Percentiles rank a stretch among this genome's conserved stretches.
Conservation (phyloP, 2,888 invertebrate species). For the Matsumyia berberina region DNA sequence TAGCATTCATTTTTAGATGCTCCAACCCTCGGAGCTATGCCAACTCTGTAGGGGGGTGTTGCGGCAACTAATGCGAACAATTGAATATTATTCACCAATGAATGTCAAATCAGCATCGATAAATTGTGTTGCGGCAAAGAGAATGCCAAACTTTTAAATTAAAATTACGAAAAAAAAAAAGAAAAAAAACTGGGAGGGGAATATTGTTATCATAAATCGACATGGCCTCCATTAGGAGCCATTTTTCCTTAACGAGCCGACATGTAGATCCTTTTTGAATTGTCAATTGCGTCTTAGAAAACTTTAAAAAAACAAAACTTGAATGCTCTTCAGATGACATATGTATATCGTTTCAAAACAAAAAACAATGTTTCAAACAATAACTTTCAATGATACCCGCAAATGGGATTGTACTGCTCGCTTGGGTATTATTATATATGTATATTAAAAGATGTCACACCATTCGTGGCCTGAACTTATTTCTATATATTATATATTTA, state of each 20-base stretch:
- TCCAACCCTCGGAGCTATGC: not conserved
- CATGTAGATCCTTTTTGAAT: constrained; percentile 8
- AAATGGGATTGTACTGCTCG: constrained; percentile 11
- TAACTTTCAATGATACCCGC: constrained; percentile 13
- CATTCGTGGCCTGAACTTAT: not conserved
- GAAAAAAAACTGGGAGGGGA: not conserved
- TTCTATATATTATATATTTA: constrained; percentile 10
- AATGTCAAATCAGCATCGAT: constrained; percentile 51
- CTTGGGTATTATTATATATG: not conserved
- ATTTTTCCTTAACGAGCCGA: constrained; percentile 4
- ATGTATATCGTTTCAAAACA: not conserved
- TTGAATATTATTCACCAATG: constrained; percentile 54
- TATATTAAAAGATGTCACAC: constrained; percentile 7
- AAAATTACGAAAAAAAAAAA: constrained; percentile 16
- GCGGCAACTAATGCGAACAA: constrained; percentile 30
- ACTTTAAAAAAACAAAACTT: not conserved
- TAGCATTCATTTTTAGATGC: not conserved
- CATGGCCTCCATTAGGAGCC: constrained; percentile 17
- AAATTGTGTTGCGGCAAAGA: constrained; percentile 51
- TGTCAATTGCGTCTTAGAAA: not conserved
- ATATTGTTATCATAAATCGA: constrained; percentile 30
- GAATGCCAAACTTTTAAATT: constrained; percentile 49
- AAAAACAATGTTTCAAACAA: not conserved
- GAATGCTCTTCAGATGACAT: not conserved
- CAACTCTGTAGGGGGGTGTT: constrained; percentile 22